These are phyloP conservation scores for Setophaga kirtlandii DNA, from an alignment of 2,113 vertebrate species.

Conservation along the genomic window DNA sequence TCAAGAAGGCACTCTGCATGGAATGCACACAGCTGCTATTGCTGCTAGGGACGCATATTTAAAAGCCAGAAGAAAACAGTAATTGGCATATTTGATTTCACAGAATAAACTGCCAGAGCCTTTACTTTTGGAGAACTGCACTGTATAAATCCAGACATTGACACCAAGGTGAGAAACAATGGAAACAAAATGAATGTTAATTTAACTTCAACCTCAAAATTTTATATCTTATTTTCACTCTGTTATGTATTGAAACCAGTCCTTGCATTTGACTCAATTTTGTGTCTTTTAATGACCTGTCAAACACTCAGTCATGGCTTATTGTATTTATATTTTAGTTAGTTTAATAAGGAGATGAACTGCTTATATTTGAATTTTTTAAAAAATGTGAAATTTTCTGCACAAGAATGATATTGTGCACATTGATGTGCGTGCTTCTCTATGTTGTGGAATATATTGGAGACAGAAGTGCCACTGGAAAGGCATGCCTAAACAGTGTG, in stretches of 20 bases:
- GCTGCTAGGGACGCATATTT: not conserved
- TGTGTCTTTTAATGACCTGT: constrained; percentile 73
- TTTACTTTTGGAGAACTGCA: constrained; percentile 37
- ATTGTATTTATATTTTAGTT: constrained; percentile 81
- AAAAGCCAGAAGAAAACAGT: not conserved
- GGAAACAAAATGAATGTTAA: constrained; percentile 50
- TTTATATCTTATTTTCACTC: constrained; percentile 68
- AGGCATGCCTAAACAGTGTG: not conserved
- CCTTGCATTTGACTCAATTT: constrained; percentile 64
- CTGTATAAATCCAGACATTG: constrained; percentile 36
- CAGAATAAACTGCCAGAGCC: constrained; percentile 30
- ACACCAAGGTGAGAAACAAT: constrained; percentile 48
- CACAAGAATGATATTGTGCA: not conserved
- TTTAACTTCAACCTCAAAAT: constrained; percentile 67
- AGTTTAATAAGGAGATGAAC: constrained; percentile 67
- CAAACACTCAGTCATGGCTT: constrained; percentile 73
- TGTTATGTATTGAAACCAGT: constrained; percentile 66
- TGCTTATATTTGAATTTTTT: constrained; percentile 70
- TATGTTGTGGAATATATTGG: not conserved
- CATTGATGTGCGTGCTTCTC: not conserved
- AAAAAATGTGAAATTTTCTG: constrained; percentile 61
- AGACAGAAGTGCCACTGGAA: not conserved
- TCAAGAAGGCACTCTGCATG: not conserved
- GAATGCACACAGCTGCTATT: not conserved
- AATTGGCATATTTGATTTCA: constrained; percentile 38